phyloP scores from a whole-genome alignment of 2,888 invertebrate species.

The Epinotia bilunana region DNA sequence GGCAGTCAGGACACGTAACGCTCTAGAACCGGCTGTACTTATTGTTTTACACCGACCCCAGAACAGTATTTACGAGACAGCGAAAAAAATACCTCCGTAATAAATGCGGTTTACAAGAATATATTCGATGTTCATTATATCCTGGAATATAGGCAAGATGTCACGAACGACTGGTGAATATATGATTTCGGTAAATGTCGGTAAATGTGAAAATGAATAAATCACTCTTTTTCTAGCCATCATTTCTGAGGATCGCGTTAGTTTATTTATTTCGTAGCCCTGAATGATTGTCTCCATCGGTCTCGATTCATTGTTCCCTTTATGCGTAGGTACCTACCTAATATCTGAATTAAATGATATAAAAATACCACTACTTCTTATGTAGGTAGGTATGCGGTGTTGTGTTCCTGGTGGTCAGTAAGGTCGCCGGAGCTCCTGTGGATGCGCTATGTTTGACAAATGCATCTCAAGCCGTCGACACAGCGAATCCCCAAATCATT shows the following conservation, averaged over 20 bases:
- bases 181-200: not conserved
- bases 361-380: too few species aligned
- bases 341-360: not conserved
- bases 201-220: not conserved
- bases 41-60: conserved; percentile 62
- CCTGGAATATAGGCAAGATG: conserved; percentile 36
- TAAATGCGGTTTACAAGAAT: conserved; percentile 40
- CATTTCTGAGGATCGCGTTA: not conserved
- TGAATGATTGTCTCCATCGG: not conserved
- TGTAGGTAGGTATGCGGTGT: too few species aligned
- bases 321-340: not conserved
- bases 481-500: too few species aligned
- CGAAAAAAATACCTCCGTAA: conserved; percentile 49
- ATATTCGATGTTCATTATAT: conserved; percentile 42
- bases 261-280: not conserved
- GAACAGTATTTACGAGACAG: conserved; percentile 55
- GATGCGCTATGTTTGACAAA: too few species aligned
- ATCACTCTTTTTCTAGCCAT: not conserved
- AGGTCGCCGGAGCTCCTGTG: too few species aligned
- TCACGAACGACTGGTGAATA: conserved; percentile 29
- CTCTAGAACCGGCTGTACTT: conserved; percentile 57
- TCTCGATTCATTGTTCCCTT: too few species aligned
- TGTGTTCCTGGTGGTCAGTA: too few species aligned
- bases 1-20: conserved; percentile 61
- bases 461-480: too few species aligned